Conservation (phyloP, 2,888 invertebrate genomes). For the Laspeyria flexula region DNA sequence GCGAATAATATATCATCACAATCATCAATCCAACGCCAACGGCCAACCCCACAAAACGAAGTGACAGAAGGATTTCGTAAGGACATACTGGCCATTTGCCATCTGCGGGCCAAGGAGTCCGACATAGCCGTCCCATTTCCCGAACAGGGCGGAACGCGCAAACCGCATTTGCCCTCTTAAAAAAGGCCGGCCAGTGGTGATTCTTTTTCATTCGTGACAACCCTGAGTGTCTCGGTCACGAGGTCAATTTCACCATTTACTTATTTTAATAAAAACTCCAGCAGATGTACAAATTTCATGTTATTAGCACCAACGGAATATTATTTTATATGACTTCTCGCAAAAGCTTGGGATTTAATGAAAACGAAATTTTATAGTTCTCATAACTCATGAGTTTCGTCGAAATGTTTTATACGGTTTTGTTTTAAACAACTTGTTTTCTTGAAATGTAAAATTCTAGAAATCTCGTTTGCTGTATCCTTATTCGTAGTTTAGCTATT, state of each 20-base stretch:
- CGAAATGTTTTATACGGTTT: neutral
- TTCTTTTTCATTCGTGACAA: neutral
- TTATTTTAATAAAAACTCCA: constrained; percentile 40
- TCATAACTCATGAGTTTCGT: neutral
- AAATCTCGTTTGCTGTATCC: no score
- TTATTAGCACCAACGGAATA: constrained; percentile 26
- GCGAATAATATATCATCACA: no score
- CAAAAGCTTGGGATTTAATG: neutral
- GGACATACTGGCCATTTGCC: no score
- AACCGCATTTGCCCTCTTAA: neutral
- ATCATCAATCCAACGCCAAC: no score
- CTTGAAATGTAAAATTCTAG: no score
- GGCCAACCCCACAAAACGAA: no score
- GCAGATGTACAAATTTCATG: constrained; percentile 35
- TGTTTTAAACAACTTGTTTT: no score
- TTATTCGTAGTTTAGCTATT: no score
- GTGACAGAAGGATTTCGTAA: no score
- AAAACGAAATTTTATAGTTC: neutral
- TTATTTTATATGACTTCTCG: constrained; percentile 5
- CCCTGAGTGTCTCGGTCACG: constrained; percentile 21
- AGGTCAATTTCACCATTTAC: constrained; percentile 36
- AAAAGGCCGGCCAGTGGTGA: neutral
- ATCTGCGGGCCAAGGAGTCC: no score
- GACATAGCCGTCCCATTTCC: no score
- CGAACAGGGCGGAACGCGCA: no score